Conservation (phyloP, 2,888 invertebrate species). For the Lasiommata megera region DNA sequence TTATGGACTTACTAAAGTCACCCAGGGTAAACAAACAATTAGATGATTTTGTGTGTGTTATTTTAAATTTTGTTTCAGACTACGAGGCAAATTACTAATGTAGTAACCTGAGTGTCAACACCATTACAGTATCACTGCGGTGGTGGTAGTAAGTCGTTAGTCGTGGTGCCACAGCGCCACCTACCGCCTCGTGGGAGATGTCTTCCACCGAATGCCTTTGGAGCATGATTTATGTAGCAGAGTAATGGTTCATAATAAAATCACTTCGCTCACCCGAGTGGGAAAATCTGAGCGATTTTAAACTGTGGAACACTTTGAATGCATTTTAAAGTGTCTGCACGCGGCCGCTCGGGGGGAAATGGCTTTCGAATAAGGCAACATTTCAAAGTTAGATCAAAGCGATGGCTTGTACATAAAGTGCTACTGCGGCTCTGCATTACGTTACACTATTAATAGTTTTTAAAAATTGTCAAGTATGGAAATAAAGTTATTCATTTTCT, state of each 20-base stretch:
- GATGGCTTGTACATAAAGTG: not conserved
- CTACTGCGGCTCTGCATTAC: not conserved
- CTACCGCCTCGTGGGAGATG: not conserved
- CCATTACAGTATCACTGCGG: no score
- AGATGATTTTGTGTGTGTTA: no score
- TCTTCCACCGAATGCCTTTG: not conserved
- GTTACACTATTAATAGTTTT: not conserved
- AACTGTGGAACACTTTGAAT: constrained; percentile 15
- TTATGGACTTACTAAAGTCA: no score
- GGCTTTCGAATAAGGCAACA: constrained; percentile 21
- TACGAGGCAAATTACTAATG: no score
- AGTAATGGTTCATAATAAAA: constrained; percentile 16
- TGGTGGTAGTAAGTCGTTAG: no score
- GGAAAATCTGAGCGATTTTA: constrained; percentile 15
- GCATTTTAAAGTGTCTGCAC: constrained; percentile 23
- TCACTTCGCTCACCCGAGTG: not conserved
- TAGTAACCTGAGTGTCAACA: no score
- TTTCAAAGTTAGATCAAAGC: constrained; percentile 18
- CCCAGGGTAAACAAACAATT: no score
- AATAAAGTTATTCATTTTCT: no score
- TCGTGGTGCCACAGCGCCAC: no score
- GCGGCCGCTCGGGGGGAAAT: constrained; percentile 15
- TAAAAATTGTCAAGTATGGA: no score
- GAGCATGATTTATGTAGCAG: not conserved
- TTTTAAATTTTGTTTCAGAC: no score